Evolutionary conservation across 2,113 vertebrate species (phyloP), one percentile per base, ranked within the genome.

Genomic region (Entelurus aequoreus): DNA sequence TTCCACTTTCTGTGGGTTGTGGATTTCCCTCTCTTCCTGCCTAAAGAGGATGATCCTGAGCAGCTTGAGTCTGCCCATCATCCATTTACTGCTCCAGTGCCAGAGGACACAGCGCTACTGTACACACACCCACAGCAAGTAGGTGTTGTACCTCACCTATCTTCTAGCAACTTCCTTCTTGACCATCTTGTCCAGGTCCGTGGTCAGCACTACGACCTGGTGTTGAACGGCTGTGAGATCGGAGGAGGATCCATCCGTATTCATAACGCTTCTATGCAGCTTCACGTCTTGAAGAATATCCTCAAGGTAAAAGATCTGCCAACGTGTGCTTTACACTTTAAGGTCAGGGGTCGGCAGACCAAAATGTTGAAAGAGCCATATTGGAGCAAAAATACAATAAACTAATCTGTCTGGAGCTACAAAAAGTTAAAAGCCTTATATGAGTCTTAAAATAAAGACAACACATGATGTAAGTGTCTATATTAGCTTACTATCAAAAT

Each of bases 171-270:
- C 28, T 28, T 28, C 1, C 28, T 28, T 28, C 28, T 28, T 28
- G 3, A 28, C 28, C 28, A 28, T 3, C 14, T 3, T n/a, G 2
- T 4, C 15, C 59, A 89, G 87, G 87, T 86, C 0, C 73, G 80
- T 1, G 87, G 87, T 16, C 86, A 87, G 65, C 87, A 89, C 68
- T 89, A 87, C 14, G 87, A 89, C 76, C 76, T 89, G 57, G 87
- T 89, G 60, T 74, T 99, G 78, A 99, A 99, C 4, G 97, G 97
- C 75, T 90, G 5, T 78, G 97, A 99, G 82, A 83, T 99, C 5
- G 97, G 95, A 71, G 97, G 97, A 54, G 97, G 97, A 44, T 99
- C 97, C 46, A 93, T 99, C 77, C 93, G 97, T 59, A 96, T 99
- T 80, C 95, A 98, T 53, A 87, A 79, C n/a, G 69, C 82, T 50